Evolutionary conservation across 2,113 vertebrate genomes (phyloP).

Genomic region (Hippopotamus amphibius): DNA sequence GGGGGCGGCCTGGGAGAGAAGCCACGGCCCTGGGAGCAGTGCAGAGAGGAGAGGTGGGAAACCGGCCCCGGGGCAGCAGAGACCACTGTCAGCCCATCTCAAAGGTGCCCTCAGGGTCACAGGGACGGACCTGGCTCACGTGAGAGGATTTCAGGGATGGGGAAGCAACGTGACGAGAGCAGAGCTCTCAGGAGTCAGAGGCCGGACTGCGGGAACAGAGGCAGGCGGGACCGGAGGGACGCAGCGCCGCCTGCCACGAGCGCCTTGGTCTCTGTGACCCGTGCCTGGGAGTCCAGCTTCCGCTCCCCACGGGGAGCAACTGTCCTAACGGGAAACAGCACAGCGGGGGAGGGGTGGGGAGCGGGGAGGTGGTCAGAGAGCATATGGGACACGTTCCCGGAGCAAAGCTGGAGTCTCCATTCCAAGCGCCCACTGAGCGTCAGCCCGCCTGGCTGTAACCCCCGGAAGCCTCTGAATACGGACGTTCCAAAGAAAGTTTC

Average conservation of each 20-base stretch:
- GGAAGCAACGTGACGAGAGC: background rate
- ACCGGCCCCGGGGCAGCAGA: background rate
- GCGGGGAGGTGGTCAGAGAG: background rate
- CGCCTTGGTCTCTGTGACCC: rapidly evolving
- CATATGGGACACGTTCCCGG: rapidly evolving
- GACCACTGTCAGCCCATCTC: rapidly evolving
- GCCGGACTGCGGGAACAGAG: rapidly evolving
- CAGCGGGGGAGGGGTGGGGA: rapidly evolving
- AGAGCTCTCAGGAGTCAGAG: rapidly evolving
- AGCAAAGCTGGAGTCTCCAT: background rate
- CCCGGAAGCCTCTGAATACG: rapidly evolving
- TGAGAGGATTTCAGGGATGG: rapidly evolving
- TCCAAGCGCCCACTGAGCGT: rapidly evolving
- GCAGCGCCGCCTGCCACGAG: rapidly evolving
- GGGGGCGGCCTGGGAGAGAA: rapidly evolving
- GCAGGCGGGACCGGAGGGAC: background rate
- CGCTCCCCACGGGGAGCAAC: rapidly evolving
- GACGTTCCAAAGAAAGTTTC: too few relatives aligned
- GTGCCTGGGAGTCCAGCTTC: rapidly evolving
- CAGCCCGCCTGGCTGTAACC: rapidly evolving
- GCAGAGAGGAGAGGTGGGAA: background rate
- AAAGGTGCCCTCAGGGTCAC: rapidly evolving
- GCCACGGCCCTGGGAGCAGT: background rate
- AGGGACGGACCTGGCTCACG: rapidly evolving
- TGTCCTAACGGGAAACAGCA: rapidly evolving